Evolutionary conservation across 1,140 invertebrate species (phyloP).

Genomic region (Calycopis cecrops): DNA sequence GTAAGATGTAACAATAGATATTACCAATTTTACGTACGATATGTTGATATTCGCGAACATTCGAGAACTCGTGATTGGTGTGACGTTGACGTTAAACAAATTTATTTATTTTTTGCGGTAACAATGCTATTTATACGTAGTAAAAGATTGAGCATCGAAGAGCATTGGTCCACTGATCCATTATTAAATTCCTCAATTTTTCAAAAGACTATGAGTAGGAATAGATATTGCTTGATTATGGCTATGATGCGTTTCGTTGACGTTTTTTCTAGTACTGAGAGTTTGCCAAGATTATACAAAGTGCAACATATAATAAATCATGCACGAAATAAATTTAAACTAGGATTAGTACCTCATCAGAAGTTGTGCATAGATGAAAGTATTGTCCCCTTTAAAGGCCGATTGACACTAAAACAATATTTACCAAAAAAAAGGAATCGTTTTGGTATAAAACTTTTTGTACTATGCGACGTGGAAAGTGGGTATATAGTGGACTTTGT

Average conservation of each 20-base stretch:
- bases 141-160: conserved; percentile 24
- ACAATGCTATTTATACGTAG: conserved; percentile 25
- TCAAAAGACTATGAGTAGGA: conserved; percentile 16
- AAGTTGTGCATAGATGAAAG: too few species aligned
- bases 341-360: conserved; percentile 18
- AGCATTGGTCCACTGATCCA: conserved; percentile 25
- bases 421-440: too few species aligned
- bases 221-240: conserved; percentile 22
- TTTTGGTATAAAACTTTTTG: conserved; percentile 41
- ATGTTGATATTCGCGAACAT: conserved; percentile 21
- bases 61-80: conserved; percentile 18
- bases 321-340: conserved; percentile 26
- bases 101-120: conserved; percentile 23
- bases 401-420: conserved; percentile 34
- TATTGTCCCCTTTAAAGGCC: conserved; percentile 38
- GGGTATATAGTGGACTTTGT: conserved; percentile 29
- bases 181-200: conserved; percentile 18
- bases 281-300: conserved; percentile 16
- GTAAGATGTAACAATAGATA: conserved; percentile 23
- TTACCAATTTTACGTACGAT: conserved; percentile 17
- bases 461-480: conserved; percentile 34
- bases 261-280: background rate
- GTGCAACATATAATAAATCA: conserved; percentile 22
- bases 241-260: conserved; percentile 19
- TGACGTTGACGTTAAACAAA: conserved; percentile 15